phyloP scores from a whole-genome alignment of 2,113 vertebrate species.

The Laticauda colubrina region DNA sequence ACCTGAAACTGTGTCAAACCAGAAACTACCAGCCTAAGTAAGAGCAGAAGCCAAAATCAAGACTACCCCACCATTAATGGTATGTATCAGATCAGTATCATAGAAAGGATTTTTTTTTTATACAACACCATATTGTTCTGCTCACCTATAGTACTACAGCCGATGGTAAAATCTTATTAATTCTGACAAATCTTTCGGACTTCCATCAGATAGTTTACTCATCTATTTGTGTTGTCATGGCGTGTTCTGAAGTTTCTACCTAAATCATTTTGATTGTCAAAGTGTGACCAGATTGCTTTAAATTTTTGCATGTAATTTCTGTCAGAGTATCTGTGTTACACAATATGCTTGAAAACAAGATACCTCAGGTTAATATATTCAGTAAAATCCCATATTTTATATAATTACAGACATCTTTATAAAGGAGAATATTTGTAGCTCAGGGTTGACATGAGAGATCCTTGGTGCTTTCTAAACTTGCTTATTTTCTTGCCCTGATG shows the following conservation, averaged over 20 bases:
- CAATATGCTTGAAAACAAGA: background rate
- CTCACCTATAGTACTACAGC: background rate
- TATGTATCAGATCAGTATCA: no score
- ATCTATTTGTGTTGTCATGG: background rate
- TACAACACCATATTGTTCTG: background rate
- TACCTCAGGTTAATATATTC: background rate
- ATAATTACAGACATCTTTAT: background rate
- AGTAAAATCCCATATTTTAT: background rate
- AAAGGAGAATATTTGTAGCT: background rate
- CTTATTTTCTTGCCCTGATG: background rate
- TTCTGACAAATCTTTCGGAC: background rate
- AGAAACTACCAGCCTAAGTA: background rate
- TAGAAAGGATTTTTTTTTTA: background rate
- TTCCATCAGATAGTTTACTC: background rate
- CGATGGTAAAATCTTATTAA: background rate
- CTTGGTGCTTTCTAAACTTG: background rate
- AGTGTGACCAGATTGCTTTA: background rate
- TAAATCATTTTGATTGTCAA: background rate
- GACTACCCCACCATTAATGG: background rate
- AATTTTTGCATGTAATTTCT: background rate
- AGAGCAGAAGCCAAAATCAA: background rate
- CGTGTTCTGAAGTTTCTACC: background rate
- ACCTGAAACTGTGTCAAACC: background rate
- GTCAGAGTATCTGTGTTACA: background rate
- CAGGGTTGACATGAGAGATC: background rate